A percentile compares a stretch with the other conserved stretches of the same genome.
Evolutionary conservation across 2,797 vertebrate species (phyloP).

Genomic region (Cuniculus paca): DNA sequence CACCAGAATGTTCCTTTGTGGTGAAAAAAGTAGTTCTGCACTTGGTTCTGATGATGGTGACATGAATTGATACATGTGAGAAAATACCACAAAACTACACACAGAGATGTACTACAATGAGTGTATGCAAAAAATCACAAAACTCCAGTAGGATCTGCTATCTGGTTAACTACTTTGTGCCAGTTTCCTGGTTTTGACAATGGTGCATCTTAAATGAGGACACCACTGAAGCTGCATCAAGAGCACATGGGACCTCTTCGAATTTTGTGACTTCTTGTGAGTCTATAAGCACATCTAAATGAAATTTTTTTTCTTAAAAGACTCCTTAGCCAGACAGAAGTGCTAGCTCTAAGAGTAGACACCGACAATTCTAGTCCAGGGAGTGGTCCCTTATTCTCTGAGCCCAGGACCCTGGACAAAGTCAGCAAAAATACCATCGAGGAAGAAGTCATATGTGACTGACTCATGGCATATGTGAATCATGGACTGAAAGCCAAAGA

Average conservation of each 20-base stretch:
- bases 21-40: not conserved
- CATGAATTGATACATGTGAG: not conserved
- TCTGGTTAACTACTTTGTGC: not conserved
- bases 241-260: not conserved
- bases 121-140: not conserved
- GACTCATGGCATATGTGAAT: not conserved
- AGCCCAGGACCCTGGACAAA: not conserved
- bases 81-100: not conserved
- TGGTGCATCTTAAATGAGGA: not conserved
- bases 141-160: not conserved
- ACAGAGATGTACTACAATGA: not conserved
- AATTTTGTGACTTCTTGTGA: not conserved
- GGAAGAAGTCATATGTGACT: not conserved
- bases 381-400: not conserved
- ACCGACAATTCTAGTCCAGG: not conserved
- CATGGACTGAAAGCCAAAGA: not conserved
- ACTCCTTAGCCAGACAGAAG: not conserved
- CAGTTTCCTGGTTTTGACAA: not conserved
- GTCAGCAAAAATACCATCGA: slow-evolving; percentile 1
- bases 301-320: not conserved
- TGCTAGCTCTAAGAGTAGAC: not conserved
- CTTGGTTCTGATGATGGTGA: too few relatives aligned
- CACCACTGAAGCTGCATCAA: not conserved
- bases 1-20: not conserved
- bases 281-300: not conserved